These are phyloP conservation scores for Sciaenops ocellatus DNA, from an alignment of 2,797 vertebrate species.

Conservation along the genomic window DNA sequence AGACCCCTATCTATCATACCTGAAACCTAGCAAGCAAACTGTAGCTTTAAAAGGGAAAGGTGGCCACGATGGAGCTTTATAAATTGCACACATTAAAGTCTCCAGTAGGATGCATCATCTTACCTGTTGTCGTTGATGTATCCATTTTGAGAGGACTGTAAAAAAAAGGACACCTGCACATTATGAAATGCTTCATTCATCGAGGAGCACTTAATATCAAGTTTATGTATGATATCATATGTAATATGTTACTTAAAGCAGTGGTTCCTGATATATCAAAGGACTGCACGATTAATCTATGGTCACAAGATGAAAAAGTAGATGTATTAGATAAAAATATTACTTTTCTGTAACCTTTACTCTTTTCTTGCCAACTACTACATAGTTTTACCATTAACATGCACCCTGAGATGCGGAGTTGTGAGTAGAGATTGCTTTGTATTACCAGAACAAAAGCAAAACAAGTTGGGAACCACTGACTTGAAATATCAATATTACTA, in stretches of 20 bases:
- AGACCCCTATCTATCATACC: not conserved
- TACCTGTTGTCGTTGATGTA: conserved; percentile 98
- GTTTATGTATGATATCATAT: not conserved
- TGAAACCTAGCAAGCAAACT: conserved; percentile 20
- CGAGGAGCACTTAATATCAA: conserved; percentile 21
- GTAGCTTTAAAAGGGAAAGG: not conserved
- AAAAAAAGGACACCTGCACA: conserved; percentile 86
- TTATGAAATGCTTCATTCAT: conserved; percentile 81
- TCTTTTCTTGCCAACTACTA: not conserved
- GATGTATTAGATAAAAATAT: not conserved
- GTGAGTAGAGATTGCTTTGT: not conserved
- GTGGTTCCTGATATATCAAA: not conserved
- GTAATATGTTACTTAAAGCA: not conserved
- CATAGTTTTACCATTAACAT: not conserved
- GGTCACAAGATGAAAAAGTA: not conserved
- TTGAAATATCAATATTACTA: not conserved
- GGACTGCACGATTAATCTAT: too few relatives aligned
- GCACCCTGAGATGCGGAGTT: not conserved
- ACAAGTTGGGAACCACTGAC: not conserved
- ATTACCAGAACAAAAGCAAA: not conserved
- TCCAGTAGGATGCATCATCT: conserved; percentile 73
- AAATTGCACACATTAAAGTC: conserved; percentile 17
- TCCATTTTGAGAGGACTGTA: conserved; percentile 94
- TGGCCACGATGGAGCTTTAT: conserved; percentile 7
- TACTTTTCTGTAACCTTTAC: not conserved